phyloP scores from a whole-genome alignment of 2,113 vertebrate genomes.

The Emydocephalus ijimae region DNA sequence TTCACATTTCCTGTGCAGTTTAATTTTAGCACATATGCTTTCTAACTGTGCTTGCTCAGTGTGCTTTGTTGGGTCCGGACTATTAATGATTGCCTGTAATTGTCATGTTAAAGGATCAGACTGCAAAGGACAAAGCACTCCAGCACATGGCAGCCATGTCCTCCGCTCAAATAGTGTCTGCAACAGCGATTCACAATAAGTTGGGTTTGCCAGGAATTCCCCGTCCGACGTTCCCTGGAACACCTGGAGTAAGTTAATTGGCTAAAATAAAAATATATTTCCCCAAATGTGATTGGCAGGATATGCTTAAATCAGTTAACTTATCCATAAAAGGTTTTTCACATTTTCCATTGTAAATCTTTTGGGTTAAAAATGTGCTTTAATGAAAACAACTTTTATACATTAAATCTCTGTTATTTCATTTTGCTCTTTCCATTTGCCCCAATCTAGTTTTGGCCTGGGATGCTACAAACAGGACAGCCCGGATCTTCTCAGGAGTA shows the following conservation, averaged over 20 bases:
- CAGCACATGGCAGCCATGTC: slow-evolving; percentile 99
- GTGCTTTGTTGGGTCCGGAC: slow-evolving; percentile 50
- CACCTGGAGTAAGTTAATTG: slow-evolving; percentile 86
- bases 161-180: slow-evolving; percentile 98
- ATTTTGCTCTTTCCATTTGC: slow-evolving; percentile 47
- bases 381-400: slow-evolving; percentile 36
- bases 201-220: slow-evolving; percentile 97
- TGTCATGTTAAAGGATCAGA: slow-evolving; percentile 97
- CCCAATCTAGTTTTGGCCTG: slow-evolving; percentile 90
- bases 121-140: slow-evolving; percentile 99
- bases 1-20: slow-evolving; percentile 69
- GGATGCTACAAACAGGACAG: slow-evolving; percentile 95
- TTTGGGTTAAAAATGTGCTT: slow-evolving; percentile 14
- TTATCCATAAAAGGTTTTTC: slow-evolving; percentile 29
- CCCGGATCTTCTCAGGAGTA: slow-evolving; percentile 99
- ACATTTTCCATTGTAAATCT: slow-evolving; percentile 39
- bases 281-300: slow-evolving; percentile 38
- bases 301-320: slow-evolving; percentile 42
- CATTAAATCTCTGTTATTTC: slow-evolving; percentile 4
- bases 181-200: slow-evolving; percentile 99
- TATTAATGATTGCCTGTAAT: slow-evolving; percentile 82
- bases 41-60: slow-evolving; percentile 66
- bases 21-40: slow-evolving; percentile 73
- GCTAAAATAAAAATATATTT: slow-evolving; percentile 26
- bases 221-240: slow-evolving; percentile 92